Evolutionary conservation across 2,113 vertebrate species (phyloP).

Genomic region (Ceratotherium simum): DNA sequence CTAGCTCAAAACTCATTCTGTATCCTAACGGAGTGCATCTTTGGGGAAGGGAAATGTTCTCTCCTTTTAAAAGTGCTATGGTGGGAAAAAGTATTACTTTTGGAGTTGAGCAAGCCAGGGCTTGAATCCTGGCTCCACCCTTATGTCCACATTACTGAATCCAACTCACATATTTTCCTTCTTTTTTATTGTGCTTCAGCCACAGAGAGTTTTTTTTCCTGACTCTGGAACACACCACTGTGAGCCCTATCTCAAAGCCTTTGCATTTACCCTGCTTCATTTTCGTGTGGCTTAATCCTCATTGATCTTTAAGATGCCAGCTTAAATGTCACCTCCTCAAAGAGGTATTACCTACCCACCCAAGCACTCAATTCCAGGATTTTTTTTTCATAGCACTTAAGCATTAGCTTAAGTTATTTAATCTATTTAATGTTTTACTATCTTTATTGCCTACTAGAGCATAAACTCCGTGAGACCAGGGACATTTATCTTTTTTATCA

Average conservation of each 20-base stretch:
- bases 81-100: neutral
- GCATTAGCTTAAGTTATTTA: neutral
- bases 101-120: neutral
- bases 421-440: neutral
- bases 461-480: neutral
- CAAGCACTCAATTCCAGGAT: neutral
- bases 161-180: neutral
- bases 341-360: neutral
- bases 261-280: neutral
- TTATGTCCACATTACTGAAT: neutral
- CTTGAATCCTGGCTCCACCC: neutral
- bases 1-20: neutral
- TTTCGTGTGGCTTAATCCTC: neutral
- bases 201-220: neutral
- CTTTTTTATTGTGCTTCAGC: neutral
- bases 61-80: neutral
- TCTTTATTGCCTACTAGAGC: neutral
- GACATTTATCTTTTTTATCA: neutral
- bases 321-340: neutral
- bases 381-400: neutral
- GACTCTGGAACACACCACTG: neutral
- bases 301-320: neutral
- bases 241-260: neutral
- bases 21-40: neutral
- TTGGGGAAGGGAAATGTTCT: neutral